Conservation (phyloP, 2,797 vertebrate genomes). For the Cacajao melanocephalus region DNA sequence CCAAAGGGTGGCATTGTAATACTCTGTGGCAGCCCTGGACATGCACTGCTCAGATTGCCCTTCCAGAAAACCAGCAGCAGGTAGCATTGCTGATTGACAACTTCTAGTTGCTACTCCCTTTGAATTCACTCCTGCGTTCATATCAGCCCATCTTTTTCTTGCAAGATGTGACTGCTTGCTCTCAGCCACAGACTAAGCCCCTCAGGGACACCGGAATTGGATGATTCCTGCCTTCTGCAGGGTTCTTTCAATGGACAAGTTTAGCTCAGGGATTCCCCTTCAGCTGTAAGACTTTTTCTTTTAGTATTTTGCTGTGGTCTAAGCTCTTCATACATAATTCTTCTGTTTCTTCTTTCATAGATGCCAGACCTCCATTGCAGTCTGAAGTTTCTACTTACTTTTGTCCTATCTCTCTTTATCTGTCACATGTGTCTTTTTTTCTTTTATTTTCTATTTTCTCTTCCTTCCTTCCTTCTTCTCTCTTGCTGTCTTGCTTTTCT, state of each 20-base stretch:
- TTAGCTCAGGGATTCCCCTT: background rate
- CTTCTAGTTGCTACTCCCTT: background rate
- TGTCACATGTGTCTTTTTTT: background rate
- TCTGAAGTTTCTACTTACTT: background rate
- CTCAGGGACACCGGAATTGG: background rate
- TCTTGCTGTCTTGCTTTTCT: too few species aligned
- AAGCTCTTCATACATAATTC: background rate
- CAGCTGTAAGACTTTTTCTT: background rate
- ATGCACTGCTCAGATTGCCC: background rate
- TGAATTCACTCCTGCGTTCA: background rate
- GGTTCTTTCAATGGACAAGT: background rate
- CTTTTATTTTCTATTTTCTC: too few species aligned
- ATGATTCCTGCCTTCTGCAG: background rate
- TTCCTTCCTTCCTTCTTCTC: rapidly evolving
- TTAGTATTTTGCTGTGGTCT: background rate
- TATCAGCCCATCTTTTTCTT: background rate
- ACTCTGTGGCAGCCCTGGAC: background rate
- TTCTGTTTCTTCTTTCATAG: background rate
- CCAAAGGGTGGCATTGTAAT: background rate
- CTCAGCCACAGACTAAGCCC: background rate
- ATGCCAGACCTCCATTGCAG: rapidly evolving
- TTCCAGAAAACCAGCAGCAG: background rate
- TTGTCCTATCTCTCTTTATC: background rate
- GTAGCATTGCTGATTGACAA: background rate
- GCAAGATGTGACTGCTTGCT: background rate